Evolutionary conservation across 2,113 vertebrate species (phyloP), one percentile per base, ranked within the genome.

Genomic region (Gavialis gangeticus): DNA sequence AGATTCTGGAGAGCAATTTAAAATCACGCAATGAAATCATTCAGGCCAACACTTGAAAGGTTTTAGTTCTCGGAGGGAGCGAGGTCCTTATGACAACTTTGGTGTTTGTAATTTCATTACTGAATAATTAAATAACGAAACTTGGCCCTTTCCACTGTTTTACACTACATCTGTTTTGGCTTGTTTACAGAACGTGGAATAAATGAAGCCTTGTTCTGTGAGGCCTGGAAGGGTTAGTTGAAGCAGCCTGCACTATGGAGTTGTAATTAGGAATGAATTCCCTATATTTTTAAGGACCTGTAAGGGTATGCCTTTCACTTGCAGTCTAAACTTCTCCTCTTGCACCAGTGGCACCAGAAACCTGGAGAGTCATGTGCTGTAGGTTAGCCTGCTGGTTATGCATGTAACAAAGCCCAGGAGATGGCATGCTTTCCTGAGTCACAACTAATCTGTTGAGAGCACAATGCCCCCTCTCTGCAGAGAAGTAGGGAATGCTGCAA

Each of bases 51-150:
- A 71, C 59, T 55, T 60, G 88, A 84, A n/a, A 83, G 60, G 81
- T 84, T 69, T 82, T 89, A 93, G 88, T 94, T 96, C 85, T 91
- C 88, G 88, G 57, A 94, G 83, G 79, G 91, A 95, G 69, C 79
- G 18, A 94, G 84, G 81, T 90, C 59, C 10, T 64, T 17, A 88
- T 95, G 95, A 83, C 92, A 94, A 84, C 89, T 95, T 96, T 94
- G 89, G 92, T 91, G 76, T 60, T 96, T 95, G 91, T 91, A 93
- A 96, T 58, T 76, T 89, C 12, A 89, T 92, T 95, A 85, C 57
- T 27, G 64, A 94, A 94, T 97, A 93, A 97, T 97, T 91, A 94
- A 95, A 78, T 78, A 85, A 54, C 92, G 93, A 94, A 91, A 89
- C 87, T 92, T 94, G 90, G 94, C 95, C 88, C 57, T 91, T 89